These are phyloP conservation scores for Epirrhoe tristata DNA, from an alignment of 2,888 invertebrate genomes.

Conservation along the genomic window DNA sequence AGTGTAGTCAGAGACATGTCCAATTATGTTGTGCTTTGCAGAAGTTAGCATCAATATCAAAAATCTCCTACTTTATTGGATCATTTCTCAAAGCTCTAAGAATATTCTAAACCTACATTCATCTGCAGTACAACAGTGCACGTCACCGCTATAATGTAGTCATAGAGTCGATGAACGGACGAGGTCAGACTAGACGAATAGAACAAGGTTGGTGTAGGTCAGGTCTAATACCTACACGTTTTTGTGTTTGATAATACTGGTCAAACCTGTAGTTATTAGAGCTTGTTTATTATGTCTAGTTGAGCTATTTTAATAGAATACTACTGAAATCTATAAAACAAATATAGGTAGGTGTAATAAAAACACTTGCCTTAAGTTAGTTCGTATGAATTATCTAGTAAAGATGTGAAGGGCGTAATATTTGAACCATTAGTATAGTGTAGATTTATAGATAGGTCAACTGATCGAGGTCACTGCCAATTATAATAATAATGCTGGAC, in stretches of 20 bases:
- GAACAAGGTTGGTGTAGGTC: slow-evolving; percentile 44
- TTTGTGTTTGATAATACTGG: background rate
- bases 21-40: no score
- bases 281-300: background rate
- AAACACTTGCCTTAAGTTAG: no score
- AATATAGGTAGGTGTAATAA: no score
- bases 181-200: slow-evolving; percentile 41
- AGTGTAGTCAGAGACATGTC: no score
- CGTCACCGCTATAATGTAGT: slow-evolving; percentile 2
- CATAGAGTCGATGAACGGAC: slow-evolving; percentile 34
- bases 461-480: no score
- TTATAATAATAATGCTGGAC: no score
- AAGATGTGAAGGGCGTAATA: no score
- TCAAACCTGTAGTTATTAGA: background rate
- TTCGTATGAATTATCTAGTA: no score
- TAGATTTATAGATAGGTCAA: no score
- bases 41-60: no score
- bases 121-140: background rate
- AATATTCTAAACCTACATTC: background rate
- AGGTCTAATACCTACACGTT: slow-evolving; percentile 10
- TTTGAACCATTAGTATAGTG: no score
- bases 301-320: background rate
- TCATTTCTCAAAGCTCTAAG: background rate
- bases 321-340: no score
- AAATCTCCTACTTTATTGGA: background rate